Percentiles rank a stretch among this genome's conserved stretches.
Conservation (phyloP, 2,113 vertebrate species). For the Struthidea cinerea region DNA sequence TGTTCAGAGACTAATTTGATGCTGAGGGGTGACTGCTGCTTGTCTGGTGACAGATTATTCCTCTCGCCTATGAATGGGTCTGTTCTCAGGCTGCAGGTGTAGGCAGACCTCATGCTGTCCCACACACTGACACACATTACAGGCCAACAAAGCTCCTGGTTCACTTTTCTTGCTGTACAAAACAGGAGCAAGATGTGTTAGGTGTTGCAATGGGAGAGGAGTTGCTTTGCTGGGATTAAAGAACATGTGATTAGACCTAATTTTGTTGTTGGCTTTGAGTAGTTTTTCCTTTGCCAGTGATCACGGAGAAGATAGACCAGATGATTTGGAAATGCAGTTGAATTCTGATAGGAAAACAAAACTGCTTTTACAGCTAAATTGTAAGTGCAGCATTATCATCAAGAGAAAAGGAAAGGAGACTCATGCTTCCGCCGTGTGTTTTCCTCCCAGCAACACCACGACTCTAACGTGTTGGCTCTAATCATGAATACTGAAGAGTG, state of each 20-base stretch:
- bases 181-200: neutral
- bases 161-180: neutral
- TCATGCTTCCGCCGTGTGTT: rapidly evolving
- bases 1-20: neutral
- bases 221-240: neutral
- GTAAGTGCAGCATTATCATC: neutral
- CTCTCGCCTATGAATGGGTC: neutral
- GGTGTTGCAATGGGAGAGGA: neutral
- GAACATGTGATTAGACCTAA: neutral
- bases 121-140: neutral
- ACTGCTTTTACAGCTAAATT: neutral
- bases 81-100: neutral
- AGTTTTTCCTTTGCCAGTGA: neutral
- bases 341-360: neutral
- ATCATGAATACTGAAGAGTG: neutral
- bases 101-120: neutral
- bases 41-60: neutral
- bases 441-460: neutral
- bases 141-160: neutral
- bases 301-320: neutral
- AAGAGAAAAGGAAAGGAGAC: neutral
- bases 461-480: neutral
- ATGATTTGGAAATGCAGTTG: neutral
- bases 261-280: neutral
- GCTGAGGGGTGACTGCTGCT: neutral